phyloP scores from a whole-genome alignment of 2,888 invertebrate species.

The Rhaphigaster nebulosa region DNA sequence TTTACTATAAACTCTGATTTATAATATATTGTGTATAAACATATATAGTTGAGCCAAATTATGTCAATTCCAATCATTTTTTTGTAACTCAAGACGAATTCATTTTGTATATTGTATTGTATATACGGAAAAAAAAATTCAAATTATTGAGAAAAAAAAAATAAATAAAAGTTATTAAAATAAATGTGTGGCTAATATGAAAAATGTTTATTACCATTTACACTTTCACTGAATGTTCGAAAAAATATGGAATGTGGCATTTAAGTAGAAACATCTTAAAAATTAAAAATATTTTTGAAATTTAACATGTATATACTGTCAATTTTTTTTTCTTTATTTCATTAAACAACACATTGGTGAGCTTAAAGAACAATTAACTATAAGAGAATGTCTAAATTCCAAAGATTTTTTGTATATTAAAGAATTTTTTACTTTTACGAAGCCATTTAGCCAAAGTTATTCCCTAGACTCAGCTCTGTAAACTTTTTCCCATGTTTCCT shows the following conservation, averaged over 20 bases:
- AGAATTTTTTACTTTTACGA: too few species aligned
- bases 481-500: too few species aligned
- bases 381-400: too few species aligned
- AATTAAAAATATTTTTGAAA: too few species aligned
- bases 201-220: not conserved
- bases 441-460: too few species aligned
- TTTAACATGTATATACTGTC: too few species aligned
- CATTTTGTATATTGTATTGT: constrained; percentile 49
- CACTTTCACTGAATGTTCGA: not conserved
- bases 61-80: constrained; percentile 44
- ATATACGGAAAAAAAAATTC: not conserved
- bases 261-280: too few species aligned
- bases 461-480: too few species aligned
- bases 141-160: not conserved
- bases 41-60: constrained; percentile 1
- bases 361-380: too few species aligned
- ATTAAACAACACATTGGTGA: too few species aligned
- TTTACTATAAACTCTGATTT: not conserved
- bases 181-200: constrained; percentile 20
- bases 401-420: too few species aligned
- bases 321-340: too few species aligned
- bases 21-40: not conserved
- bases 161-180: constrained; percentile 26
- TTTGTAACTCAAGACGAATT: constrained; percentile 48
- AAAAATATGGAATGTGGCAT: not conserved